Percentiles rank a stretch among this genome's conserved stretches.
Evolutionary conservation across 2,797 vertebrate species (phyloP).

Genomic region (Orientallactaga sibirica): DNA sequence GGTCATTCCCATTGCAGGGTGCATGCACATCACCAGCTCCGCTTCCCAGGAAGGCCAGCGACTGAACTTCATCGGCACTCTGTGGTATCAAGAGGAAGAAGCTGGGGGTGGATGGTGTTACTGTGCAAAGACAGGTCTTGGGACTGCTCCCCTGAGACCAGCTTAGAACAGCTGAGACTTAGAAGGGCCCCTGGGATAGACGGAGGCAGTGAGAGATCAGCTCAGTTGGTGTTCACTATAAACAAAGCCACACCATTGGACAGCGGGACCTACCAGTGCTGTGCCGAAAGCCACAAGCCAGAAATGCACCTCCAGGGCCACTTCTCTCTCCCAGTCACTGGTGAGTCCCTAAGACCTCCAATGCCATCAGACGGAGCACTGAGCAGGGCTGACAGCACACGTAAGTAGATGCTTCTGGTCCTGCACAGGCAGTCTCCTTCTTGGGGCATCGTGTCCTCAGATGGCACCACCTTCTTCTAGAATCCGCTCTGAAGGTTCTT

Average conservation of each 20-base stretch:
- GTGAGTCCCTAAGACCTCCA: constrained; percentile 40
- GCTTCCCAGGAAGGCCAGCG: constrained; percentile 47
- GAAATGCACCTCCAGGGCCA: background rate
- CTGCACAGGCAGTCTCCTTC: background rate
- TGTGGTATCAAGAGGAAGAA: background rate
- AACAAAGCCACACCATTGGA: background rate
- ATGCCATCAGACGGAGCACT: no score
- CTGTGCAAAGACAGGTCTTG: background rate
- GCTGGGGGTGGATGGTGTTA: accelerated
- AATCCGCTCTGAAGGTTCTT: no score
- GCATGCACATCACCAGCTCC: background rate
- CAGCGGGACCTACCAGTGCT: constrained; percentile 44
- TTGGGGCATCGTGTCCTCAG: no score
- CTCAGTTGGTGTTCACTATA: constrained; percentile 15
- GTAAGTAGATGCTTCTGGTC: background rate
- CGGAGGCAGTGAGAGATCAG: accelerated
- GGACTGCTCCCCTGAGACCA: background rate
- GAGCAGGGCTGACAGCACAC: background rate
- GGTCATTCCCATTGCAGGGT: constrained; percentile 31
- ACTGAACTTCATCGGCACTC: constrained; percentile 44
- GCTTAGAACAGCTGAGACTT: constrained; percentile 56
- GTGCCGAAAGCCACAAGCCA: constrained; percentile 26
- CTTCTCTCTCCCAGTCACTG: constrained; percentile 47
- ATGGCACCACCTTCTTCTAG: no score
- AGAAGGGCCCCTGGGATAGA: background rate